Evolutionary conservation across 2,797 vertebrate genomes (phyloP).

Genomic region (Poecilia picta): DNA sequence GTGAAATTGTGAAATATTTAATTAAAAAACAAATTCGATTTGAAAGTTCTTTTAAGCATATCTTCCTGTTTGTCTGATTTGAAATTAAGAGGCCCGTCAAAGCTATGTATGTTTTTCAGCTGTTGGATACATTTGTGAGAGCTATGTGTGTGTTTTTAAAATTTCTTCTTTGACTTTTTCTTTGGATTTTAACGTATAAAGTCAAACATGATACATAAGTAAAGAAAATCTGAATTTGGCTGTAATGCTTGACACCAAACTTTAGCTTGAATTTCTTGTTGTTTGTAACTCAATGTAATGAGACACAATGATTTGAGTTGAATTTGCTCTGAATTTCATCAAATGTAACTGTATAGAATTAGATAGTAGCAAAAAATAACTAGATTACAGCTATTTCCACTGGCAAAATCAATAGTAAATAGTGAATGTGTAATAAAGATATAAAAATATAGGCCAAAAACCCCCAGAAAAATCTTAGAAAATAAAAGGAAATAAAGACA

Average conservation of each 20-base stretch:
- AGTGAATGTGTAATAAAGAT: background rate
- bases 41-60: background rate
- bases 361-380: background rate
- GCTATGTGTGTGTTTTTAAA: background rate
- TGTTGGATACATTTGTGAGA: background rate
- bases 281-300: background rate
- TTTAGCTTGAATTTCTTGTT: background rate
- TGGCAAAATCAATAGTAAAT: background rate
- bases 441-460: background rate
- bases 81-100: background rate
- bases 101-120: too few species aligned
- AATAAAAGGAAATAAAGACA: background rate
- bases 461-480: background rate
- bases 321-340: background rate
- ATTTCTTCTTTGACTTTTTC: background rate
- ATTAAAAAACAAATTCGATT: background rate
- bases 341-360: background rate
- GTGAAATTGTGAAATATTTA: conserved; percentile 11
- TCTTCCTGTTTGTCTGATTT: background rate
- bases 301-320: background rate
- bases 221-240: background rate
- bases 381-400: background rate
- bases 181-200: background rate
- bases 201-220: background rate
- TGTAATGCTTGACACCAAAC: background rate